Evolutionary conservation across 2,113 vertebrate species (phyloP).

Genomic region (Misgurnus mizolepis): DNA sequence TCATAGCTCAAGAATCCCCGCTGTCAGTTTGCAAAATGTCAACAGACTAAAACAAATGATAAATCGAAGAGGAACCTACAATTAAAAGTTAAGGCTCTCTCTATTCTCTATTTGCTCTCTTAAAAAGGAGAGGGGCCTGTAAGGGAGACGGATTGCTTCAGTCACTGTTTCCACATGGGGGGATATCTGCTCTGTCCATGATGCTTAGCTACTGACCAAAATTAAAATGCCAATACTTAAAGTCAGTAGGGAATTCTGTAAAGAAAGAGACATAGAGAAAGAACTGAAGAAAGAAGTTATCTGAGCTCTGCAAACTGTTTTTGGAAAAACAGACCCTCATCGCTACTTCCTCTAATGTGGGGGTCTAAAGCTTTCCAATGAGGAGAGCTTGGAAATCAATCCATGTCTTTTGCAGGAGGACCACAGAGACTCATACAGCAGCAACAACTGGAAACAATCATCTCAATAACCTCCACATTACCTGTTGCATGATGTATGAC

Average conservation of each 20-base stretch:
- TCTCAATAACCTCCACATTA: slow-evolving; percentile 63
- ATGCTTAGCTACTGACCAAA: slow-evolving; percentile 60
- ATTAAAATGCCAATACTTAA: slow-evolving; percentile 59
- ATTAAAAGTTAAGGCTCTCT: slow-evolving; percentile 64
- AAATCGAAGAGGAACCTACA: slow-evolving; percentile 64
- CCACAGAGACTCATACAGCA: slow-evolving; percentile 54
- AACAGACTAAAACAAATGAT: slow-evolving; percentile 61
- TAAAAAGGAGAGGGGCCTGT: slow-evolving; percentile 61
- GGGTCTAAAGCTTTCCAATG: slow-evolving; percentile 42
- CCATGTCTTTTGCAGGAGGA: slow-evolving; percentile 55
- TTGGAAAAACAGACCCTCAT: slow-evolving; percentile 50
- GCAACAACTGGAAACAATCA: slow-evolving; percentile 74
- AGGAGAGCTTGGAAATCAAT: slow-evolving; percentile 57
- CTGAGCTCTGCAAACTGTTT: not conserved
- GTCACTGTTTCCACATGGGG: slow-evolving; percentile 61
- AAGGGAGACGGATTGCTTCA: slow-evolving; percentile 55
- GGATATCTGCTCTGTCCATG: slow-evolving; percentile 34
- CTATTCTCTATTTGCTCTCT: slow-evolving; percentile 12
- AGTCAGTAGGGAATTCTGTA: slow-evolving; percentile 44
- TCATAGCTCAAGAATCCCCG: slow-evolving; percentile 64
- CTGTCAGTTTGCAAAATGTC: slow-evolving; percentile 57
- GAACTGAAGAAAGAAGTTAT: not conserved
- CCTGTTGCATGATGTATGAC: slow-evolving; percentile 58
- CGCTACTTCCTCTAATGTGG: slow-evolving; percentile 26
- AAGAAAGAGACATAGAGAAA: not conserved